A percentile compares a stretch with the other conserved stretches of the same genome.
Evolutionary conservation across 2,888 invertebrate species (phyloP).

Genomic region (Caenorhabditis panamensis): DNA sequence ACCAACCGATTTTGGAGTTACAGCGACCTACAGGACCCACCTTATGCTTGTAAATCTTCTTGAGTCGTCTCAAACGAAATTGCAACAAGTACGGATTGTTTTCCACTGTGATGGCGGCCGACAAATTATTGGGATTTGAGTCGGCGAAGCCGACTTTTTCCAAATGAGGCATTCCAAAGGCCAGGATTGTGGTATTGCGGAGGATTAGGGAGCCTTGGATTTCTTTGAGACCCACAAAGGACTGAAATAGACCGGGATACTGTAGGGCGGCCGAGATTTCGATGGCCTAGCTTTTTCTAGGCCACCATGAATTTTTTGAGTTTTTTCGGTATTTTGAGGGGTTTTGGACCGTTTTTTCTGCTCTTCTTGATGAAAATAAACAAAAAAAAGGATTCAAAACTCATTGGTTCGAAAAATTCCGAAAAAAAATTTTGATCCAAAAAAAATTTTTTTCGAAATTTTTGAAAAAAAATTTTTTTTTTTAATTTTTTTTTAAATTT

Average conservation of each 20-base stretch:
- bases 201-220: slow-evolving; percentile 39
- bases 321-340: not conserved
- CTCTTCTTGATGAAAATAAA: too few relatives aligned
- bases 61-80: slow-evolving; percentile 7
- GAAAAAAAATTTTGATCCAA: too few relatives aligned
- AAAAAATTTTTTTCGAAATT: too few relatives aligned
- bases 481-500: not conserved
- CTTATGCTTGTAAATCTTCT: slow-evolving; percentile 13
- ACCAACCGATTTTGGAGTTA: not conserved
- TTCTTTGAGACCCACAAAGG: slow-evolving; percentile 9
- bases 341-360: too few relatives aligned
- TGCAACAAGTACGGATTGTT: slow-evolving; percentile 15
- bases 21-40: not conserved
- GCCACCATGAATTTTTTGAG: not conserved
- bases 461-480: not conserved
- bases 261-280: not conserved
- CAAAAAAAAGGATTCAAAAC: too few relatives aligned
- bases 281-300: not conserved
- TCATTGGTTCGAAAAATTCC: too few relatives aligned
- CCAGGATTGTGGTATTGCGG: slow-evolving; percentile 29
- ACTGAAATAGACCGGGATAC: slow-evolving; percentile 6
- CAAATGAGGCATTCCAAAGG: slow-evolving; percentile 34
- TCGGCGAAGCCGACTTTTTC: slow-evolving; percentile 14
- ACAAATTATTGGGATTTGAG: not conserved
- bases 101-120: slow-evolving; percentile 8